These are phyloP conservation scores for Scomber japonicus DNA, from an alignment of 2,113 vertebrate species.

Conservation along the genomic window DNA sequence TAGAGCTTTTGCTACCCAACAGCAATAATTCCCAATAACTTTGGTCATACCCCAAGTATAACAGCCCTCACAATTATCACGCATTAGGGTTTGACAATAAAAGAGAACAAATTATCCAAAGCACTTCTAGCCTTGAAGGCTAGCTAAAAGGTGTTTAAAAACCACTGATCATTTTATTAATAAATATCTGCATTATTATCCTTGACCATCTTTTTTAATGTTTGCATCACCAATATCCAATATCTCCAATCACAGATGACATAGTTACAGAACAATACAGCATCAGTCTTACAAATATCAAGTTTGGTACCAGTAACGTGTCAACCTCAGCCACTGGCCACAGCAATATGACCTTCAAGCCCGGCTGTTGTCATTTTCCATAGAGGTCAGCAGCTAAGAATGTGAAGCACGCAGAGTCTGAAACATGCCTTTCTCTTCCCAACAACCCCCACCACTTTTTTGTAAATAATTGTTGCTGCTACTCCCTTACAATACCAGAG, in stretches of 20 bases:
- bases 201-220: not conserved
- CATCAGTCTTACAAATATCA: constrained; percentile 5
- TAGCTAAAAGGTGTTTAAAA: not conserved
- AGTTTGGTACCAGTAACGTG: constrained; percentile 25
- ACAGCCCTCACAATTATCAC: not conserved
- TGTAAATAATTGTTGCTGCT: not conserved
- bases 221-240: not conserved
- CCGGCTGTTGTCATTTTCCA: constrained; percentile 83
- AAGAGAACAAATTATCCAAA: not conserved
- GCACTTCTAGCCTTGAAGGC: not conserved
- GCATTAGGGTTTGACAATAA: not conserved
- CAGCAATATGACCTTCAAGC: constrained; percentile 75
- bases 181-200: not conserved
- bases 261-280: not conserved
- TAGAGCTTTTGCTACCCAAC: not conserved
- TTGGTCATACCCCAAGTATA: not conserved
- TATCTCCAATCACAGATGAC: not conserved
- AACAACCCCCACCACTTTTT: constrained; percentile 61
- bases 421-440: constrained; percentile 71
- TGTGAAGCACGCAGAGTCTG: constrained; percentile 77
- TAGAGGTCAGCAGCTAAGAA: constrained; percentile 84
- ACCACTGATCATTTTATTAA: not conserved
- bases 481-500: not conserved
- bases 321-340: constrained; percentile 35
- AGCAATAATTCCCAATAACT: not conserved